Conservation (phyloP, 2,797 vertebrate species). For the Artibeus lituratus region DNA sequence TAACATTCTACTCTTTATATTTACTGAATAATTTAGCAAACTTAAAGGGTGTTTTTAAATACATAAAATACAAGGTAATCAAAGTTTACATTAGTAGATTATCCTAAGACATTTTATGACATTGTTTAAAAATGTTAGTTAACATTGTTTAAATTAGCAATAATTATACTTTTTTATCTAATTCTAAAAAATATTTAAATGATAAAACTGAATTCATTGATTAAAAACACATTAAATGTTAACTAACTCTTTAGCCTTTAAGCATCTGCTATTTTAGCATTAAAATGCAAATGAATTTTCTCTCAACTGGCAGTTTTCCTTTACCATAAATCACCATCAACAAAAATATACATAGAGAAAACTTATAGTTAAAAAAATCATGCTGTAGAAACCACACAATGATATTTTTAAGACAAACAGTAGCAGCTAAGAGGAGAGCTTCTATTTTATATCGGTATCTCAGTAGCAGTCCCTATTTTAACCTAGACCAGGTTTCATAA, state of each 20-base stretch:
- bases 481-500: neutral
- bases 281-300: constrained; percentile 30
- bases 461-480: neutral
- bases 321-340: constrained; percentile 13
- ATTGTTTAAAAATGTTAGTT: neutral
- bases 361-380: neutral
- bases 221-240: constrained; percentile 15
- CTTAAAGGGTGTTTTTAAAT: neutral
- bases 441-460: constrained; percentile 16
- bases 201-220: neutral
- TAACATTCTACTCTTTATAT: neutral
- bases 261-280: constrained; percentile 19
- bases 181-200: neutral
- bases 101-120: neutral
- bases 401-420: constrained; percentile 4
- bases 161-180: neutral
- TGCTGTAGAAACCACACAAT: neutral
- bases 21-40: neutral
- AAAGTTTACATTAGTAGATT: neutral
- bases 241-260: constrained; percentile 45
- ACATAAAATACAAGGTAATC: neutral
- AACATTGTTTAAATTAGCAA: neutral
- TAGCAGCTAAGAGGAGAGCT: neutral
- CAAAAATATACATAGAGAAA: neutral
- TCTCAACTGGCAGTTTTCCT: constrained; percentile 20